Conservation (phyloP, 2,113 vertebrate genomes). For the Cynocephalus volans region DNA sequence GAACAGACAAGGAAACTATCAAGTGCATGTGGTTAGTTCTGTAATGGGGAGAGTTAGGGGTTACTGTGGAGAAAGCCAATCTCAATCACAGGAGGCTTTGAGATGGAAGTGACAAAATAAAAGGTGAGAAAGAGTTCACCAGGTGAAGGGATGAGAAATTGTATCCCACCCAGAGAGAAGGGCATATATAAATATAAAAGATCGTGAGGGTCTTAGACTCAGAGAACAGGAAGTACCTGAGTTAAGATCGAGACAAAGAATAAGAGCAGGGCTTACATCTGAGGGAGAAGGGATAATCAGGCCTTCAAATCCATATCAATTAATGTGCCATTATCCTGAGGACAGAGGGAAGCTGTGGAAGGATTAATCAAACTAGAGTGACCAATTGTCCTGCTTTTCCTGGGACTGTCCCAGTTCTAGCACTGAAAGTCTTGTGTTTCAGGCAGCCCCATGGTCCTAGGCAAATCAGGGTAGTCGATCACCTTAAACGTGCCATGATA, state of each 20-base stretch:
- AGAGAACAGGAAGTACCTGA: not conserved
- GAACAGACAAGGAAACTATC: not conserved
- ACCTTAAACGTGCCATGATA: not conserved
- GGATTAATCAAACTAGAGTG: not conserved
- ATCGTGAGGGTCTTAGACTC: not conserved
- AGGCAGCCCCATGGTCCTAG: not conserved
- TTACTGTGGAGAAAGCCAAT: not conserved
- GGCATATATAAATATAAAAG: not conserved
- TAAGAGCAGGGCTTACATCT: not conserved
- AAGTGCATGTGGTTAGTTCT: not conserved
- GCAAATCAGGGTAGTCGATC: not conserved
- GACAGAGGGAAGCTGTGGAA: not conserved
- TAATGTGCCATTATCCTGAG: no score
- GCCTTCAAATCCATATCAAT: not conserved
- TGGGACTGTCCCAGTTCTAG: not conserved
- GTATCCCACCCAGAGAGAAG: not conserved
- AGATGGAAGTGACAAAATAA: constrained; percentile 19
- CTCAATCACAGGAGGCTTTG: not conserved
- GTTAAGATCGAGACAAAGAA: not conserved
- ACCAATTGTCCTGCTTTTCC: not conserved
- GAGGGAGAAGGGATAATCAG: not conserved
- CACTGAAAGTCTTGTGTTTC: not conserved
- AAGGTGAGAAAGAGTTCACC: not conserved
- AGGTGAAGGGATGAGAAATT: not conserved
- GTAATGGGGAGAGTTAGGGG: not conserved